Evolutionary conservation across 1,140 invertebrate genomes (phyloP).

Genomic region (Procambarus virginalis): DNA sequence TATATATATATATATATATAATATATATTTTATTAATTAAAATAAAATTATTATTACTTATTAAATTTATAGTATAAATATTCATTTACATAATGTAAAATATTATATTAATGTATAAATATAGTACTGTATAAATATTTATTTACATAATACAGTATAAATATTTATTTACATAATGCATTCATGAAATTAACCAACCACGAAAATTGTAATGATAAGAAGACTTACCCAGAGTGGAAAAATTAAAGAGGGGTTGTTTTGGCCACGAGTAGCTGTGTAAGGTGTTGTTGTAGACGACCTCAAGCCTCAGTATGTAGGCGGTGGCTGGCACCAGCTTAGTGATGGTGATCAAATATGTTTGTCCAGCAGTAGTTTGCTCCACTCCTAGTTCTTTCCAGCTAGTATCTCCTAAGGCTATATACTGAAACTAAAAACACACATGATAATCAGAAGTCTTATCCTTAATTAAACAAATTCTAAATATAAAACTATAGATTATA

Average conservation of each 20-base stretch:
- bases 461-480: too few relatives aligned
- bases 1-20: too few relatives aligned
- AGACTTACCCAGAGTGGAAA: constrained; percentile 56
- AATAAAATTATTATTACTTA: too few relatives aligned
- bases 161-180: too few relatives aligned
- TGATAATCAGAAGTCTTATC: too few relatives aligned
- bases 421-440: constrained; percentile 29
- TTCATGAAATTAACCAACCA: not conserved
- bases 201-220: not conserved
- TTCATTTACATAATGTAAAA: too few relatives aligned
- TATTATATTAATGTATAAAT: too few relatives aligned
- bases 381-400: constrained; percentile 71
- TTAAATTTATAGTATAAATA: too few relatives aligned
- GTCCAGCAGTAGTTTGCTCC: constrained; percentile 75
- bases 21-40: too few relatives aligned
- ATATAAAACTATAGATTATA: too few relatives aligned
- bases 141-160: too few relatives aligned
- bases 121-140: too few relatives aligned
- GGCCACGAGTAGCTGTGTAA: constrained; percentile 60
- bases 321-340: constrained; percentile 58
- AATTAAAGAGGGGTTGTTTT: constrained; percentile 52
- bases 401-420: constrained; percentile 24
- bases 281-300: constrained; percentile 55
- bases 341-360: constrained; percentile 56
- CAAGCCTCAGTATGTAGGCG: constrained; percentile 46